Evolutionary conservation across 2,113 vertebrate genomes (phyloP), one percentile per base, ranked within the genome.

Genomic region (Limanda limanda): DNA sequence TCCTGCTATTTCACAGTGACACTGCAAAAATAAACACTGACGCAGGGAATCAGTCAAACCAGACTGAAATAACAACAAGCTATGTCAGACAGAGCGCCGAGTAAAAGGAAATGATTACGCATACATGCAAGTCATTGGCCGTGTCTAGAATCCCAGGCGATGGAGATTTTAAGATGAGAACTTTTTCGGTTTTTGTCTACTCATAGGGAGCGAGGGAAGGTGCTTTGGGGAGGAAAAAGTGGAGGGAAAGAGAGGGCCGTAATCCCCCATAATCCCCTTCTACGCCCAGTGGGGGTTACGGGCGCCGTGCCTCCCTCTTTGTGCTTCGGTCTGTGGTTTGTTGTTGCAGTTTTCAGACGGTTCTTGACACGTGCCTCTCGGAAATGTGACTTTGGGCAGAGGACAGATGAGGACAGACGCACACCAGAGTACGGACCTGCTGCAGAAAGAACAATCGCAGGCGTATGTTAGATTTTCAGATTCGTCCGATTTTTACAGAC

Each of bases 211-310:
- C 0, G 1, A 55, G 52, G 54, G 70, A 79, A 66, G 81, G 76
- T 78, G 83, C 65, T 20, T 69, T 64, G 68, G 74, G 68, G 68
- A 85, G 78, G 79, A 84, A 82, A 89, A 89, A 91, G 84, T 86
- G 71, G 63, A 84, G 67, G 73, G 75, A 72, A 51, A 78, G 60
- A 66, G 70, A 82, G 64, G 78, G 72, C 45, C 11, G 4, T 87
- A 86, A 90, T 87, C 74, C 81, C 71, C 58, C 62, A 54, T 88
- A 89, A 90, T 89, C 87, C 83, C 73, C 48, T n/a, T 62, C 82
- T 60, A 63, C 79, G 2, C 58, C 35, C 76, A n/a, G 69, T 9
- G 67, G 78, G 40, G 79, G 3, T 35, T 6, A 11, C 17, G 23
- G 24, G 63, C 63, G 48, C 40, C 5, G 17, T 40, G 81, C 58